Percentiles rank a stretch among this genome's conserved stretches.
phyloP scores from a whole-genome alignment of 2,888 invertebrate species.

The Drosophila histrio region DNA sequence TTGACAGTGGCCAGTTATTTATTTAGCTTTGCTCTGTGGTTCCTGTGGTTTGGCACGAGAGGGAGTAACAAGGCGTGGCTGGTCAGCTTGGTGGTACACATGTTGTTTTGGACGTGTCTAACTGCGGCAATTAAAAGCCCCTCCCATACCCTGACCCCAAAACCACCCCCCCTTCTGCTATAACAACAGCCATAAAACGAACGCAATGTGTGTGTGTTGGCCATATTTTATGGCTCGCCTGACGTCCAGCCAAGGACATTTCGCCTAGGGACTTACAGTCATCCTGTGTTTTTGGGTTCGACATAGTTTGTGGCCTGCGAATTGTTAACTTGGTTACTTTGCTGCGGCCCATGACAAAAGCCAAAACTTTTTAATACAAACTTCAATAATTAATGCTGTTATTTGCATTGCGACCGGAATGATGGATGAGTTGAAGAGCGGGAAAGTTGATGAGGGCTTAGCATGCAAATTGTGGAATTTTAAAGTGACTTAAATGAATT shows the following conservation, averaged over 20 bases:
- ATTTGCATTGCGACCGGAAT: conserved; percentile 25
- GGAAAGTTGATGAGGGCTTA: neutral
- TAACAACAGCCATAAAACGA: conserved; percentile 64
- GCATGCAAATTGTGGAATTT: conserved; percentile 31
- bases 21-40: conserved; percentile 32
- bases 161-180: neutral
- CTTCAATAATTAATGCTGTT: conserved; percentile 65
- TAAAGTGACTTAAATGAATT: neutral
- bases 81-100: conserved; percentile 33
- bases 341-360: conserved; percentile 26
- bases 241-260: conserved; percentile 59
- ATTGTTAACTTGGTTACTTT: conserved; percentile 48
- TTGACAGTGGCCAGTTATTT: conserved; percentile 52
- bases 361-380: conserved; percentile 62
- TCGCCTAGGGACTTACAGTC: conserved; percentile 39
- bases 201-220: conserved; percentile 36
- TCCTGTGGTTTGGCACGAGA: neutral
- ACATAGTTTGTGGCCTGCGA: conserved; percentile 37
- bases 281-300: conserved; percentile 4
- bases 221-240: conserved; percentile 69
- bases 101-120: conserved; percentile 57
- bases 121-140: conserved; percentile 69
- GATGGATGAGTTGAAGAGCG: neutral
- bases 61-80: conserved; percentile 33
- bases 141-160: neutral